These are phyloP conservation scores for Anthophora plumipes DNA, from an alignment of 2,888 invertebrate genomes.

Conservation along the genomic window DNA sequence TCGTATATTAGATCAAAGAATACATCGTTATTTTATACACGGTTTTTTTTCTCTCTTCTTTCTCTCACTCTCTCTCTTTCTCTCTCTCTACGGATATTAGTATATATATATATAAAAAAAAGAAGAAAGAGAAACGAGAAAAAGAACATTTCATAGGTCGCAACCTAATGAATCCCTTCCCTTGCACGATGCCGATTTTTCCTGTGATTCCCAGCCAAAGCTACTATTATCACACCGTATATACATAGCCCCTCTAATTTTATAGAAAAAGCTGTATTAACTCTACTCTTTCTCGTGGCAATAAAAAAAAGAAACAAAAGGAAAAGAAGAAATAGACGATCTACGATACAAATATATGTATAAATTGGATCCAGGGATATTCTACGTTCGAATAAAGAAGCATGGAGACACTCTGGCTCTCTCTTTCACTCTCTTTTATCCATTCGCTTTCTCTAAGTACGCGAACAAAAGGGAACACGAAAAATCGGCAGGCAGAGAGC, in stretches of 20 bases:
- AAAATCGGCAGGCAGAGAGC: slow-evolving; percentile 44
- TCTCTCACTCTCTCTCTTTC: no score
- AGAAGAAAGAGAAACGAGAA: no score
- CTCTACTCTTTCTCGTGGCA: no score
- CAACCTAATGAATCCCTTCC: slow-evolving; percentile 6
- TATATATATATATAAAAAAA: no score
- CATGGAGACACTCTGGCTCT: not conserved
- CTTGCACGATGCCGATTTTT: slow-evolving; percentile 45
- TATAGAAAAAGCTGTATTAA: not conserved
- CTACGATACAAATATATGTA: slow-evolving; percentile 2
- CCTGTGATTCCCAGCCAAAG: slow-evolving; percentile 10
- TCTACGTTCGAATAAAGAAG: slow-evolving; percentile 12
- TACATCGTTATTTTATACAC: no score
- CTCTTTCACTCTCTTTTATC: not conserved
- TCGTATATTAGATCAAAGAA: no score
- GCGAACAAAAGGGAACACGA: slow-evolving; percentile 42
- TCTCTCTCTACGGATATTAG: no score
- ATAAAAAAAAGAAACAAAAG: no score
- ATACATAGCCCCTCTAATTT: not conserved
- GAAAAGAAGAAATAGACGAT: not conserved
- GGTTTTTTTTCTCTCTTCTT: no score
- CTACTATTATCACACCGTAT: not conserved
- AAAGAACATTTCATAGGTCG: slow-evolving; percentile 31
- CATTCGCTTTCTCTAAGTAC: slow-evolving; percentile 10
- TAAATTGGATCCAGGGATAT: slow-evolving; percentile 6